Evolutionary conservation across 2,797 vertebrate species (phyloP), one percentile per base, ranked within the genome.

Genomic region (Monodelphis domestica): DNA sequence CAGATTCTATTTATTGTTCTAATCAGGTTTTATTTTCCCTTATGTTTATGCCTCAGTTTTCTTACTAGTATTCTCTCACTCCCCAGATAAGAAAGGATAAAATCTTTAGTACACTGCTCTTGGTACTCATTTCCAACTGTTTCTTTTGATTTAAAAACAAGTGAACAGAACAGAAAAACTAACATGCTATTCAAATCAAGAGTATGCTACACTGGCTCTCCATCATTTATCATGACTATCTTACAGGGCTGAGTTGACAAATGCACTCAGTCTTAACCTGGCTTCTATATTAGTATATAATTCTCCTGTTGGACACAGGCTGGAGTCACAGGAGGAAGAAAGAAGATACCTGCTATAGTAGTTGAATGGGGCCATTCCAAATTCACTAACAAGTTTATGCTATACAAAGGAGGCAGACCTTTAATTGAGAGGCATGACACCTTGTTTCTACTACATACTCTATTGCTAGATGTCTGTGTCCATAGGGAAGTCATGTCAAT

Each of bases 241-340:
- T 54, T 29, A 78, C 53, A 14, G 33, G 12, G 9, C 87, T 53
- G 51, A 88, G n/a, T 53, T 7, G 53, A 53, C 53, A 5, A 15
- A 54, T 2, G 10, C 33, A 24, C 33, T 12, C 0, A 0, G 7
- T n/a, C 15, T 15, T 12, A 3, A 0, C 59, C 54, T n/a, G 87
- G 55, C 63, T 88, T 53, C 28, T 56, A 45, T 0, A 3, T 9
- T 28, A 33, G 87, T 50, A 54, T 0, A 1, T n/a, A 33, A 0
- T 0, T n/a, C 2, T 2, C 89, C 57, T 30, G 15, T 24, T 53
- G 38, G 90, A 56, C 89, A 50, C 38, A 21, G 33, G 54, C 33
- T 4, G 3, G 15, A 54, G 4, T 51, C 53, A 84, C 38, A 10
- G 0, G 4, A 4, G n/a, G 14, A 12, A 24, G 11, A 1, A 30